Conservation (phyloP, 1,140 invertebrate species). For the Nasonia longicornis region DNA sequence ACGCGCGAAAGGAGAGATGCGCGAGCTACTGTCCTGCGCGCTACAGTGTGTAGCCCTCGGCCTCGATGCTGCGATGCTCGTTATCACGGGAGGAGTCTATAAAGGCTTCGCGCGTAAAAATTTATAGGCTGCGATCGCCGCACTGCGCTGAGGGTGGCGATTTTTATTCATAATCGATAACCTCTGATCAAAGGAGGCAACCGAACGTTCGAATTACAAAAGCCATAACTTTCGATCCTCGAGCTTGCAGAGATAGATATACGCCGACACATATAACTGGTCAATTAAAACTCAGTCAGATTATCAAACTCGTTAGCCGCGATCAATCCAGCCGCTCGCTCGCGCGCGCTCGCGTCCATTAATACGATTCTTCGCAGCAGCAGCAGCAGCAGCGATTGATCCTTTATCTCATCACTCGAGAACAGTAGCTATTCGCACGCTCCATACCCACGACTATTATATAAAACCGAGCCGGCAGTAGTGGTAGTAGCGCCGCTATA, state of each 20-base stretch:
- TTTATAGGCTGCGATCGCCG: not conserved
- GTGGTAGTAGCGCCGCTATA: not conserved
- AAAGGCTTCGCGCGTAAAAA: not conserved
- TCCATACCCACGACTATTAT: not conserved
- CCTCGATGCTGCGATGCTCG: not conserved
- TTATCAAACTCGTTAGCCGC: not conserved
- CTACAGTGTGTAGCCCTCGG: not conserved
- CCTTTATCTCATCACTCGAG: not conserved
- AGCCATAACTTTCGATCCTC: not conserved
- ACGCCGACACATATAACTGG: not conserved
- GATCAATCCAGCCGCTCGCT: not conserved
- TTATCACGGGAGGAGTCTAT: slow-evolving; percentile 15
- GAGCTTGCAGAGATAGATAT: not conserved
- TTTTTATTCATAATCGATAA: no score
- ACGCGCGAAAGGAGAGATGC: slow-evolving; percentile 18
- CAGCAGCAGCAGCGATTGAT: not conserved
- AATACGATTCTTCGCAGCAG: not conserved
- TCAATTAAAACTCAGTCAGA: not conserved
- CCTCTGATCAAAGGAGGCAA: no score
- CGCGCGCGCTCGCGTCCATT: not conserved
- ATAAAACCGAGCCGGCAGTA: not conserved
- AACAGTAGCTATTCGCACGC: not conserved
- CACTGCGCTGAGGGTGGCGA: no score
- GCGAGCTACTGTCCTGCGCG: not conserved
- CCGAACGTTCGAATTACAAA: not conserved